Percentiles rank a stretch among this genome's conserved stretches.
Conservation (phyloP, 2,888 invertebrate species). For the Stenichneumon culpator region DNA sequence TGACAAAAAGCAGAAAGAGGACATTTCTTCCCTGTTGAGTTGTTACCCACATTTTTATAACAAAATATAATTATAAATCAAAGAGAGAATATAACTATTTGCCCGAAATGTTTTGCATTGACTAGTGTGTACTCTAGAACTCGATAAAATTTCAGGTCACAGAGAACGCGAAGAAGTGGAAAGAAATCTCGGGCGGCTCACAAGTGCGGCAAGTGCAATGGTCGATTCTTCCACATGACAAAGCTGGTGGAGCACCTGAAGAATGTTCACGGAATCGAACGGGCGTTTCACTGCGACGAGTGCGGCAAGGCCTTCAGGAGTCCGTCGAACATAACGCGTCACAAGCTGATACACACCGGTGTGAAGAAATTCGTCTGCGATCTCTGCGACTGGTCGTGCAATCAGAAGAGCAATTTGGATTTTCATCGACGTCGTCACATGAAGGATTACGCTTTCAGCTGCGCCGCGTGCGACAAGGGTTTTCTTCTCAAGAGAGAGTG, state of each 20-base stretch:
- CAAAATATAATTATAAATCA: background rate
- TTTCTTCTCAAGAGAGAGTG: slow-evolving; percentile 78
- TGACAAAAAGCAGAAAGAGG: background rate
- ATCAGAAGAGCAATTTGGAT: slow-evolving; percentile 80
- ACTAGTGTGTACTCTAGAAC: slow-evolving; percentile 31
- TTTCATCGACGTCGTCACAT: slow-evolving; percentile 78
- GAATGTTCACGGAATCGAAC: slow-evolving; percentile 78
- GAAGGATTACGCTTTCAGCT: slow-evolving; percentile 77
- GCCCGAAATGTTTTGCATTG: background rate
- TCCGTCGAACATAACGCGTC: slow-evolving; percentile 79
- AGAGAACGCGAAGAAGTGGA: slow-evolving; percentile 62
- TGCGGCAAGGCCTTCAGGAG: slow-evolving; percentile 78
- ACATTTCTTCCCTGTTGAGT: background rate
- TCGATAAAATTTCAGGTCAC: slow-evolving; percentile 75
- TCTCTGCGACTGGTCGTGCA: slow-evolving; percentile 77
- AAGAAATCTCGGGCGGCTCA: slow-evolving; percentile 75
- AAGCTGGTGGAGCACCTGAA: slow-evolving; percentile 83
- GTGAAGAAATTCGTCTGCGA: slow-evolving; percentile 77
- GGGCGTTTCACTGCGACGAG: slow-evolving; percentile 79
- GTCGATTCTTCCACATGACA: slow-evolving; percentile 79
- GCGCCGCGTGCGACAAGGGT: slow-evolving; percentile 77
- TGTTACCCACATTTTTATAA: background rate
- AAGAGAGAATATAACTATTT: background rate
- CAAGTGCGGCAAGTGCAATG: slow-evolving; percentile 79
- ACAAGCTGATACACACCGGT: slow-evolving; percentile 80